A percentile compares a stretch with the other conserved stretches of the same genome.
These are phyloP conservation scores for Litocranius walleri DNA, from an alignment of 2,113 vertebrate genomes.

Conservation along the genomic window DNA sequence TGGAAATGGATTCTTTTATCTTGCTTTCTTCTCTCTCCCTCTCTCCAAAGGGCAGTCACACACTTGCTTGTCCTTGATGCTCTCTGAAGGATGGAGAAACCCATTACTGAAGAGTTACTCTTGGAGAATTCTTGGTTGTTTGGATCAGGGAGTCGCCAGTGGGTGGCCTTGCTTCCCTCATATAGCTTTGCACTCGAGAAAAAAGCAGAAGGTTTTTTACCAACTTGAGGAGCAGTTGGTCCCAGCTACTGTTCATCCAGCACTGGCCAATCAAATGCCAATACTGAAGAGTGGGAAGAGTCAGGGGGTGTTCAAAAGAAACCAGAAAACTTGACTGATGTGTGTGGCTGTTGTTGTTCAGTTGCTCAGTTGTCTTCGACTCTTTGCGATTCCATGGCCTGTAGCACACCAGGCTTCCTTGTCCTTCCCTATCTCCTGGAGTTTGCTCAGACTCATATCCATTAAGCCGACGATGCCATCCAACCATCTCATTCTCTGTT, in stretches of 20 bases:
- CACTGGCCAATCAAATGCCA: not conserved
- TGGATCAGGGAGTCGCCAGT: not conserved
- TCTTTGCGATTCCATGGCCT: not conserved
- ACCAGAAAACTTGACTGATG: not conserved
- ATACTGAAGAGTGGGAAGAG: not conserved
- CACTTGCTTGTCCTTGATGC: not conserved
- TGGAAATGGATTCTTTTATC: not conserved
- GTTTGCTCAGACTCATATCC: not conserved
- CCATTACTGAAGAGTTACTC: not conserved
- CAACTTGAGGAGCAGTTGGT: not conserved
- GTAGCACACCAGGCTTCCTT: not conserved
- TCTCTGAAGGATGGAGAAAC: slow-evolving; percentile 30
- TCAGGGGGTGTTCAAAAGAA: not conserved
- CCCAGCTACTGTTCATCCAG: not conserved
- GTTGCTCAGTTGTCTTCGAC: not conserved
- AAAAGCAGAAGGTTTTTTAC: not conserved
- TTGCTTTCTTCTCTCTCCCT: not conserved
- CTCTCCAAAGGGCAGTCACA: not conserved
- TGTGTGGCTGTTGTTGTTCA: not conserved
- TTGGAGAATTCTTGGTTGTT: not conserved
- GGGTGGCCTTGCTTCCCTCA: not conserved
- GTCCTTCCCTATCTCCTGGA: not conserved
- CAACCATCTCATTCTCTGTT: not conserved
- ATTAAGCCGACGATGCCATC: not conserved
- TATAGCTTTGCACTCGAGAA: not conserved